phyloP scores from a whole-genome alignment of 2,797 vertebrate genomes.

The Siniperca obscura region DNA sequence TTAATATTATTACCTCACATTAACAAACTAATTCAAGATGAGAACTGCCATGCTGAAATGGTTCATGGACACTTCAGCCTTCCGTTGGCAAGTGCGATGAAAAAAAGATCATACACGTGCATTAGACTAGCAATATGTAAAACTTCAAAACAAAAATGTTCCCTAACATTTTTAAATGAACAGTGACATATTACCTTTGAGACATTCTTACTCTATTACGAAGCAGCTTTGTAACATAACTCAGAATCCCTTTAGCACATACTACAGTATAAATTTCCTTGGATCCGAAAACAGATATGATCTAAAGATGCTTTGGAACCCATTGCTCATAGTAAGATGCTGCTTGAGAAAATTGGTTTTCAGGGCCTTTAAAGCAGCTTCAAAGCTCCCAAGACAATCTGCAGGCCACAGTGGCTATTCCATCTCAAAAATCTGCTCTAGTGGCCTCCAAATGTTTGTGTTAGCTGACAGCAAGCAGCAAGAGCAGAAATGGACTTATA shows the following conservation, averaged over 20 bases:
- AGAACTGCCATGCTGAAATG: background rate
- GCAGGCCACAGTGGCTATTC: background rate
- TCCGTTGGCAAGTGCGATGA: background rate
- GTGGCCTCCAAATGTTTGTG: background rate
- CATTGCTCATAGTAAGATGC: background rate
- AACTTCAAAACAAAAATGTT: background rate
- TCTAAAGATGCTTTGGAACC: too few species aligned
- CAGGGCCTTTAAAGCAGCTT: background rate
- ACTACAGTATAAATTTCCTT: background rate
- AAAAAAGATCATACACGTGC: conserved; percentile 3
- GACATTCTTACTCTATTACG: background rate
- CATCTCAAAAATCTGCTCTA: background rate
- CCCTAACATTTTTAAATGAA: background rate
- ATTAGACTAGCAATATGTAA: background rate
- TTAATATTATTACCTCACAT: background rate
- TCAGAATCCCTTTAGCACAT: conserved; percentile 4
- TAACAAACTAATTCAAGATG: background rate
- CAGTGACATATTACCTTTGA: conserved; percentile 3
- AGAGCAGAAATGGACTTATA: background rate
- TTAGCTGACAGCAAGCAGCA: background rate
- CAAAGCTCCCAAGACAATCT: background rate
- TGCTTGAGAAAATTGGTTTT: background rate
- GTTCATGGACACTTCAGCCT: background rate
- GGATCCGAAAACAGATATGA: background rate
- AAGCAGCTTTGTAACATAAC: conserved; percentile 11